Percentiles rank a stretch among this genome's conserved stretches.
phyloP scores from a whole-genome alignment of 2,888 invertebrate genomes.

The Iphiclides podalirius region DNA sequence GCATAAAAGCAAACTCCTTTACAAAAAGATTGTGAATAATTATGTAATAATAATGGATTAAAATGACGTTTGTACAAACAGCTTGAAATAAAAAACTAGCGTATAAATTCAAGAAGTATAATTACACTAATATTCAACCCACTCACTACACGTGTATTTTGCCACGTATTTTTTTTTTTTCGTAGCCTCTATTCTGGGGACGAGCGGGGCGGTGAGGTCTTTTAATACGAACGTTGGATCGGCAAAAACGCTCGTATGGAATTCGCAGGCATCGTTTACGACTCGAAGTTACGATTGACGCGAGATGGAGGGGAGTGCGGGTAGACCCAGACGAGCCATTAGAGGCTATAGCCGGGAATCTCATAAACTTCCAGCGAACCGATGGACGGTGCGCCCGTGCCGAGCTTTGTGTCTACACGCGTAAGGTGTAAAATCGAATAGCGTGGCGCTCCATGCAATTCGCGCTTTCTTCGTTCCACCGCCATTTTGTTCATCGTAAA shows the following conservation, averaged over 20 bases:
- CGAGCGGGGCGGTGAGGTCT: background rate
- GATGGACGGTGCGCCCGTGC: slow-evolving; percentile 33
- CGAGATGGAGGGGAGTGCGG: slow-evolving; percentile 37
- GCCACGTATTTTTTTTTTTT: too few species aligned
- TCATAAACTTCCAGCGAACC: slow-evolving; percentile 48
- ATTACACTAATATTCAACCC: too few species aligned
- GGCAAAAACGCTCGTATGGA: slow-evolving; percentile 30
- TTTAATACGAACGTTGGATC: slow-evolving; percentile 7
- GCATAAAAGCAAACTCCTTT: too few species aligned
- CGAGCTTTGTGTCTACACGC: slow-evolving; percentile 35
- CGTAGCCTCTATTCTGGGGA: too few species aligned
- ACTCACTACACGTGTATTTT: too few species aligned
- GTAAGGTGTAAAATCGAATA: slow-evolving; percentile 41
- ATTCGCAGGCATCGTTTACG: slow-evolving; percentile 58
- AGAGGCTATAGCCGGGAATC: slow-evolving; percentile 67
- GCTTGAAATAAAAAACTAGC: too few species aligned
- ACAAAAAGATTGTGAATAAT: too few species aligned
- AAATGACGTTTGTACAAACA: too few species aligned
- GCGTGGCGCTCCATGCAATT: slow-evolving; percentile 27
- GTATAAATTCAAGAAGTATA: too few species aligned
- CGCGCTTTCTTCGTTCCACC: slow-evolving; percentile 42
- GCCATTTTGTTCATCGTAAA: slow-evolving; percentile 74
- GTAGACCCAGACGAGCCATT: slow-evolving; percentile 62
- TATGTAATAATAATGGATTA: too few species aligned
- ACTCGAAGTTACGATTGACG: slow-evolving; percentile 56